Percentiles rank a stretch among this genome's conserved stretches.
Evolutionary conservation across 2,888 invertebrate species (phyloP).

Genomic region (Xestia ashworthii): DNA sequence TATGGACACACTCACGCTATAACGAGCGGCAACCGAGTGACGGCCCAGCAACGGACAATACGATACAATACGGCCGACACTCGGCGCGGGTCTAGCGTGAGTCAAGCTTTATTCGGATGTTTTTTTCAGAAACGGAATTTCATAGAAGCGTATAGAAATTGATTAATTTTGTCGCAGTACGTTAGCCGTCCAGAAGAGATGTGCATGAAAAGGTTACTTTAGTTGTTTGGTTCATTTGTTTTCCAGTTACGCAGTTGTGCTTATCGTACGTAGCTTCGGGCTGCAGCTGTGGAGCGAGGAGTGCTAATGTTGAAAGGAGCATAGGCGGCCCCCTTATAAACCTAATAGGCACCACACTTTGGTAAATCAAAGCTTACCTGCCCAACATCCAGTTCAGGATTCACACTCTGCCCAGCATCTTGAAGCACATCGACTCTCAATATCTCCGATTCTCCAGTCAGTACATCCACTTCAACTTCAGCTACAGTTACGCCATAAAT

Average conservation of each 20-base stretch:
- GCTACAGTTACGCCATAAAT: slow-evolving; percentile 90
- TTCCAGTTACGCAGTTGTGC: neutral
- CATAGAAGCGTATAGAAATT: neutral
- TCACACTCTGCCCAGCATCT: slow-evolving; percentile 92
- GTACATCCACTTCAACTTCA: slow-evolving; percentile 93
- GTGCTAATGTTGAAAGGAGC: neutral
- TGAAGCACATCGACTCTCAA: slow-evolving; percentile 91
- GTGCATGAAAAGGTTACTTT: neutral
- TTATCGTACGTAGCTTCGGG: neutral
- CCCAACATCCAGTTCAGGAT: slow-evolving; percentile 92
- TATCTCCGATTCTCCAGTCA: slow-evolving; percentile 92
- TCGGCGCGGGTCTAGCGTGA: too few species aligned
- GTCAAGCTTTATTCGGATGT: too few species aligned
- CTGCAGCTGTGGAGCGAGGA: neutral
- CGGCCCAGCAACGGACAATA: too few species aligned
- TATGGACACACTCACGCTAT: too few species aligned
- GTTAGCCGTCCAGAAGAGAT: neutral
- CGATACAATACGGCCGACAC: too few species aligned
- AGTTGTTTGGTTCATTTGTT: neutral
- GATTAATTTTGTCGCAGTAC: neutral
- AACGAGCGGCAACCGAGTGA: too few species aligned
- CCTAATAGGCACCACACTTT: neutral
- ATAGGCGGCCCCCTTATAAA: neutral
- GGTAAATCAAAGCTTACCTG: slow-evolving; percentile 81
- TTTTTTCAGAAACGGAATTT: neutral